phyloP scores from a whole-genome alignment of 2,797 vertebrate genomes.

The Halcyon leucocephala region DNA sequence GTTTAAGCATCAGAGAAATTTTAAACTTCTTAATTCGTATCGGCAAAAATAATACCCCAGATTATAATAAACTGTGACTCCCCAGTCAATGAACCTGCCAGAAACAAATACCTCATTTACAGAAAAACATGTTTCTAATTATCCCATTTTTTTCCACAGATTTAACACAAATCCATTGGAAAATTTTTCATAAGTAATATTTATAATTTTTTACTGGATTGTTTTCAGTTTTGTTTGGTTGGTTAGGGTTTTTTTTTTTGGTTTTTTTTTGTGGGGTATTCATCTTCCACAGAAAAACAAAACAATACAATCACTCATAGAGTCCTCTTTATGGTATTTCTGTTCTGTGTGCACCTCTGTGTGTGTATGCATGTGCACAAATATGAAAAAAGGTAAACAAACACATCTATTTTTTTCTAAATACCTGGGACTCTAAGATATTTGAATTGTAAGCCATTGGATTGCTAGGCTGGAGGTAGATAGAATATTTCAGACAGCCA shows the following conservation, averaged over 20 bases:
- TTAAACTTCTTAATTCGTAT: background rate
- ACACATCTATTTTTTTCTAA: background rate
- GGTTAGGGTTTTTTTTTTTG: no score
- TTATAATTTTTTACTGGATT: no score
- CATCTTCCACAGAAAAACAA: background rate
- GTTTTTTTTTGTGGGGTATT: background rate
- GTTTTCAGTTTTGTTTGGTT: no score
- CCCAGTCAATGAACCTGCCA: background rate
- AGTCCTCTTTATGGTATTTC: background rate
- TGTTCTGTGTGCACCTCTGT: background rate
- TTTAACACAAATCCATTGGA: background rate
- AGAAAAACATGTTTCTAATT: background rate
- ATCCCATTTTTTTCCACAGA: background rate
- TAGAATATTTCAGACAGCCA: background rate
- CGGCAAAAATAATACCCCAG: background rate
- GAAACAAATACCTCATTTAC: background rate
- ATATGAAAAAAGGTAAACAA: background rate
- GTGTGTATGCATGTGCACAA: background rate
- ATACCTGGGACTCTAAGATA: background rate
- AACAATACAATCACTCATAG: background rate
- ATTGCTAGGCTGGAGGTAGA: background rate
- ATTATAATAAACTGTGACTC: background rate
- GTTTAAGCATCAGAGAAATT: background rate
- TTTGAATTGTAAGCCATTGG: background rate
- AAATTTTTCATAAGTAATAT: background rate